These are phyloP conservation scores for Calcarius lapponicus DNA, from an alignment of 2,797 vertebrate species.

Conservation along the genomic window DNA sequence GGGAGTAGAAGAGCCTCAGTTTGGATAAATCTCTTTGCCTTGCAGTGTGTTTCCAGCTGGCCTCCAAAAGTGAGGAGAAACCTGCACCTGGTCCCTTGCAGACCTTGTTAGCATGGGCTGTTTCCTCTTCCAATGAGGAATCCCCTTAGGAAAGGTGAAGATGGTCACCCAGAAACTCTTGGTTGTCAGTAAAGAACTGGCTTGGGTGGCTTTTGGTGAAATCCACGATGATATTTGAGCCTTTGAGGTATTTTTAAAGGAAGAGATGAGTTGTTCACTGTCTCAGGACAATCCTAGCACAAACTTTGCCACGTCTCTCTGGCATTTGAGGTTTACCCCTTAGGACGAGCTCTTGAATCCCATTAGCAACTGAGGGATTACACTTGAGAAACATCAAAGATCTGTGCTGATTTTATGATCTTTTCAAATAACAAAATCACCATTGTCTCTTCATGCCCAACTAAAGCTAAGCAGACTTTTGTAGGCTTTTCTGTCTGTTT, in stretches of 20 bases:
- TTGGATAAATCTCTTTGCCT: neutral
- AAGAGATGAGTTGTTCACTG: neutral
- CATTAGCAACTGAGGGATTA: neutral
- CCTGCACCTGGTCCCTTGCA: neutral
- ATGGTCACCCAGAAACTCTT: neutral
- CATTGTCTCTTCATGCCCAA: rapidly evolving
- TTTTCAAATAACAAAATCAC: neutral
- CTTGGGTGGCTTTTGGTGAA: neutral
- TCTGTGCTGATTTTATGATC: neutral
- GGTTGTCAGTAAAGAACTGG: rapidly evolving
- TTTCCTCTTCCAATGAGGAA: neutral
- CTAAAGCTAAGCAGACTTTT: neutral
- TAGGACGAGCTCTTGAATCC: neutral
- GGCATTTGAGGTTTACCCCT: rapidly evolving
- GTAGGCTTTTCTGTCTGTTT: neutral
- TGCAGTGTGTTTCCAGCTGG: neutral
- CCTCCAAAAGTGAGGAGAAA: neutral
- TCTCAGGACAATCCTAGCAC: rapidly evolving
- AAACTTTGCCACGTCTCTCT: neutral
- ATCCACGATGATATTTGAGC: neutral
- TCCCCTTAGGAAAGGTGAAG: neutral
- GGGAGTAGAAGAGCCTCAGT: too few relatives aligned
- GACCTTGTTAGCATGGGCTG: rapidly evolving
- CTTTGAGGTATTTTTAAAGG: neutral
- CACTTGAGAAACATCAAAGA: neutral